phyloP scores from a whole-genome alignment of 2,888 invertebrate genomes.

The Drosophila koepferae region DNA sequence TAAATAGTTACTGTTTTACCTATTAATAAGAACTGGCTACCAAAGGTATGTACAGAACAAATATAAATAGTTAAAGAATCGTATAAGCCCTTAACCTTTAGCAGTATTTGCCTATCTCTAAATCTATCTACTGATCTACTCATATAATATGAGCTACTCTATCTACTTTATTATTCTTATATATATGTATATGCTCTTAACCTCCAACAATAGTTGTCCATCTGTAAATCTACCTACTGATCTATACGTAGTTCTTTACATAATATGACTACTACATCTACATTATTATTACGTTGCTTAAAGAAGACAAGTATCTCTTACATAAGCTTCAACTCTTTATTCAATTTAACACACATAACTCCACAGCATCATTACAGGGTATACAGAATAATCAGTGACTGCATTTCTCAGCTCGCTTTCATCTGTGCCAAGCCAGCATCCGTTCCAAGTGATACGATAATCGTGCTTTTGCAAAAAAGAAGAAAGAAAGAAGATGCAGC shows the following conservation, averaged over 20 bases:
- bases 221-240: too few relatives aligned
- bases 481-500: conserved; percentile 1
- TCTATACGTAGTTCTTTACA: not conserved
- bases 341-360: not conserved
- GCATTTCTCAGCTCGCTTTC: not conserved
- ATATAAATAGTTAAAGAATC: not conserved
- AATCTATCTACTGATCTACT: too few relatives aligned
- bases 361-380: conserved; percentile 1
- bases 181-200: too few relatives aligned
- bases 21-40: too few relatives aligned
- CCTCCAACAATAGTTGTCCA: too few relatives aligned
- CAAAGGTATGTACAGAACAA: too few relatives aligned
- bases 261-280: not conserved
- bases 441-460: conserved; percentile 17
- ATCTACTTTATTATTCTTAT: too few relatives aligned
- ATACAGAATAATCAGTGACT: not conserved
- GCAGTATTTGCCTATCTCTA: not conserved
- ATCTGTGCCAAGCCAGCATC: conserved; percentile 9
- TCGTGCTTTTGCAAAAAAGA: conserved; percentile 8
- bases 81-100: not conserved
- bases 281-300: not conserved
- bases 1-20: too few relatives aligned
- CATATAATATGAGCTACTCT: too few relatives aligned
- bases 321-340: not conserved
- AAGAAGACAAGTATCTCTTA: not conserved